Evolutionary conservation across 2,113 vertebrate genomes (phyloP).

Genomic region (Alligator sinensis): DNA sequence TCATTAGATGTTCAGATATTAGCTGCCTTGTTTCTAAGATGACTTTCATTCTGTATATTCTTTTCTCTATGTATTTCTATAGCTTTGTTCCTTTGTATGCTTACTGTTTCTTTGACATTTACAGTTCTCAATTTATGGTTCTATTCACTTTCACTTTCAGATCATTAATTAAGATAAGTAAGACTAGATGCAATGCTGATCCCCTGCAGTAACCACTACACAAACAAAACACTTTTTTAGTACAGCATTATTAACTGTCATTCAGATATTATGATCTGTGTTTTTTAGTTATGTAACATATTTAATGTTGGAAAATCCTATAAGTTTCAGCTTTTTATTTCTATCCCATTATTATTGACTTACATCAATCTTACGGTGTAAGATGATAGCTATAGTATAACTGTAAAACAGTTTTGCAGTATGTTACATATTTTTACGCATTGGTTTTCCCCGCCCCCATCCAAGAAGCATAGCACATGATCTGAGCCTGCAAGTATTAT

Average conservation of each 20-base stretch:
- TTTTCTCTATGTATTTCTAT: neutral
- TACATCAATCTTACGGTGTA: too few relatives aligned
- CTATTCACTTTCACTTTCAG: neutral
- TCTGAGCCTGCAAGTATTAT: neutral
- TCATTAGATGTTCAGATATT: neutral
- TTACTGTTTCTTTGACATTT: neutral
- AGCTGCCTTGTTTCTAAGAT: neutral
- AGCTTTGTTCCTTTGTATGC: neutral
- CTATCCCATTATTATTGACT: neutral
- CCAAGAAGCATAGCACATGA: neutral
- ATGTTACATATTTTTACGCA: neutral
- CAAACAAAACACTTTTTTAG: neutral
- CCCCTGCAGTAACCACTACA: neutral
- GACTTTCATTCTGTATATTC: neutral
- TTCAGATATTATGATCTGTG: neutral
- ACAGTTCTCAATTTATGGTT: neutral
- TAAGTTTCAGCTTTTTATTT: neutral
- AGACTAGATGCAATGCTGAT: neutral
- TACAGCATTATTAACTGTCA: neutral
- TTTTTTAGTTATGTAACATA: neutral
- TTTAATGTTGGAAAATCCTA: rapidly evolving
- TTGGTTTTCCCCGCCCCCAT: neutral
- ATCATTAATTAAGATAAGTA: neutral
- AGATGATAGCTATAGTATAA: too few relatives aligned
- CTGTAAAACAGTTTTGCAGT: neutral